These are phyloP conservation scores for Notothenia rossii DNA, from an alignment of 2,113 vertebrate genomes.

Conservation along the genomic window DNA sequence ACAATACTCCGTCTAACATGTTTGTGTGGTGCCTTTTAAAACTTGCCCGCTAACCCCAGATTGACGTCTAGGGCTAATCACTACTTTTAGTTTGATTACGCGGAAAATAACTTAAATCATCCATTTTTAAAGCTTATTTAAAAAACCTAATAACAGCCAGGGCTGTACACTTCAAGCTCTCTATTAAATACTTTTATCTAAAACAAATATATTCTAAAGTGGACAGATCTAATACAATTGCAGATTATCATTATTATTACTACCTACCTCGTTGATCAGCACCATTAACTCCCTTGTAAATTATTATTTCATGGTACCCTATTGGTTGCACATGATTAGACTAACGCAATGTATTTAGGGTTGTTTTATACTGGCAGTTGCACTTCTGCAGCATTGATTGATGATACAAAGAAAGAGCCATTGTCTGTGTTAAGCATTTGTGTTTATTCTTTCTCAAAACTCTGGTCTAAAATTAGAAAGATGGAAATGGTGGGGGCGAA, in stretches of 20 bases:
- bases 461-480: slow-evolving; percentile 51
- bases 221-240: neutral
- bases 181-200: neutral
- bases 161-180: neutral
- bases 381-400: slow-evolving; percentile 15
- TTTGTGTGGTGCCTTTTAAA: neutral
- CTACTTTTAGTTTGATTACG: neutral
- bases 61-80: too few species aligned
- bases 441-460: slow-evolving; percentile 27
- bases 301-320: neutral
- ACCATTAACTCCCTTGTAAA: neutral
- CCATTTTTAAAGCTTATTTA: neutral
- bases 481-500: slow-evolving; percentile 13
- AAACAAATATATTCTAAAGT: too few species aligned
- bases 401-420: neutral
- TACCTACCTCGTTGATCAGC: neutral
- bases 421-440: slow-evolving; percentile 30
- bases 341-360: slow-evolving; percentile 2
- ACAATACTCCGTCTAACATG: neutral
- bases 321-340: slow-evolving; percentile 3
- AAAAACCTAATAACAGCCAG: neutral
- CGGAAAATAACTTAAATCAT: neutral
- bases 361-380: neutral
- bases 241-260: neutral
- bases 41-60: neutral